Percentiles rank a stretch among this genome's conserved stretches.
Conservation (phyloP, 2,888 invertebrate species). For the Conus canariensis region DNA sequence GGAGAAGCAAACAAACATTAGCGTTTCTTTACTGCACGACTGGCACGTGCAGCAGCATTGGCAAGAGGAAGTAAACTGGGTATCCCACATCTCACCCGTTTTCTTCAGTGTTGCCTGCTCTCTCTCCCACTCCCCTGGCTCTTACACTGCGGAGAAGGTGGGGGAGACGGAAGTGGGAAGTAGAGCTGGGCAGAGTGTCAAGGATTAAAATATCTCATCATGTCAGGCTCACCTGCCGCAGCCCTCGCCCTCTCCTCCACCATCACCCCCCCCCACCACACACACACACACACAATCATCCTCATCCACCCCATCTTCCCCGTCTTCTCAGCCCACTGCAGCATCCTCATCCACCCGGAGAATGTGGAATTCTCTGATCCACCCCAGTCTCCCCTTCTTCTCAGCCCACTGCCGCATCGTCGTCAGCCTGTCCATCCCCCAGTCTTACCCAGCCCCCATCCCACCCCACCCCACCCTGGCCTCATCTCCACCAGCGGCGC, state of each 20-base stretch:
- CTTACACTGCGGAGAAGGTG: neutral
- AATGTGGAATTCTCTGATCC: too few species aligned
- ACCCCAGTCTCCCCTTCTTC: too few species aligned
- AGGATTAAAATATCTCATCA: conserved; percentile 28
- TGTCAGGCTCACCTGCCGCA: conserved; percentile 19
- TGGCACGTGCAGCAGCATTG: conserved; percentile 2
- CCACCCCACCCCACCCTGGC: neutral
- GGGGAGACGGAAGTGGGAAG: neutral
- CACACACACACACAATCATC: too few species aligned
- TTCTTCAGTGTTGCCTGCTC: neutral
- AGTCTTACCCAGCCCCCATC: neutral
- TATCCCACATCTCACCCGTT: neutral
- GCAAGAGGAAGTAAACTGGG: neutral
- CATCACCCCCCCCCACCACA: neutral
- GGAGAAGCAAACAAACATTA: neutral
- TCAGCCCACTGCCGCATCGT: too few species aligned
- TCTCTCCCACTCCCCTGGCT: neutral
- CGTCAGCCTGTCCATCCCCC: too few species aligned
- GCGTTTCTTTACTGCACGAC: neutral
- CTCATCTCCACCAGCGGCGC: neutral
- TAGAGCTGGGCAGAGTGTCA: neutral
- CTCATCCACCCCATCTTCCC: too few species aligned
- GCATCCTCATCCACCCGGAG: too few species aligned
- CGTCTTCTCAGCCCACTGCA: too few species aligned
- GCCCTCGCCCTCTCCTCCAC: neutral